Evolutionary conservation across 1,140 invertebrate species (phyloP).

Genomic region (Zaprionus ghesquierei): DNA sequence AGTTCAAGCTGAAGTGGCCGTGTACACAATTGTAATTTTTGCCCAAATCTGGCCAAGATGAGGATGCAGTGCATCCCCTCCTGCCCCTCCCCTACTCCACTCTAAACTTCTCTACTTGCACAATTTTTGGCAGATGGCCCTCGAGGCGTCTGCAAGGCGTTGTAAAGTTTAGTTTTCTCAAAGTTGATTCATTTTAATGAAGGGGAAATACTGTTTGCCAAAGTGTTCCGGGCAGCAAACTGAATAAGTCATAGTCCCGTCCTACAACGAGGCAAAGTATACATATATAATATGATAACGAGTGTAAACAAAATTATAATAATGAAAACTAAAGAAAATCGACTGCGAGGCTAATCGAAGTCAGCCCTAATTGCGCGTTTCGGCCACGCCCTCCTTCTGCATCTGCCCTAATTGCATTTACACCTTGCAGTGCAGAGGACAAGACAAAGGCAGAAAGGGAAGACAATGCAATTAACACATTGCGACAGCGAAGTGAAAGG

Average conservation of each 20-base stretch:
- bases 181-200: slow-evolving; percentile 69
- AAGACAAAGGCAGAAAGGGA: slow-evolving; percentile 5
- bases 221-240: slow-evolving; percentile 30
- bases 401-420: slow-evolving; percentile 48
- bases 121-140: slow-evolving; percentile 21
- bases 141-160: slow-evolving; percentile 16
- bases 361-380: slow-evolving; percentile 1
- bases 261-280: not conserved
- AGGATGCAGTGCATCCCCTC: slow-evolving; percentile 10
- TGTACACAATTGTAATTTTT: slow-evolving; percentile 76
- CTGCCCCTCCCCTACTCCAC: too few relatives aligned
- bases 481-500: not conserved
- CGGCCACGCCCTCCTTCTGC: slow-evolving; percentile 4
- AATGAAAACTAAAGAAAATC: not conserved
- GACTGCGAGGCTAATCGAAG: slow-evolving; percentile 13
- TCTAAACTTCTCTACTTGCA: too few relatives aligned
- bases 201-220: slow-evolving; percentile 50
- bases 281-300: not conserved
- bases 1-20: slow-evolving; percentile 72
- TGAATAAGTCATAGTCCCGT: not conserved
- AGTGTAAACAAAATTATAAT: not conserved
- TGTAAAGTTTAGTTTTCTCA: slow-evolving; percentile 60
- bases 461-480: slow-evolving; percentile 57
- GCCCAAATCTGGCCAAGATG: slow-evolving; percentile 59
- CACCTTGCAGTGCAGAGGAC: slow-evolving; percentile 32